Evolutionary conservation across 2,113 vertebrate species (phyloP).

Genomic region (Deroptyus accipitrinus): DNA sequence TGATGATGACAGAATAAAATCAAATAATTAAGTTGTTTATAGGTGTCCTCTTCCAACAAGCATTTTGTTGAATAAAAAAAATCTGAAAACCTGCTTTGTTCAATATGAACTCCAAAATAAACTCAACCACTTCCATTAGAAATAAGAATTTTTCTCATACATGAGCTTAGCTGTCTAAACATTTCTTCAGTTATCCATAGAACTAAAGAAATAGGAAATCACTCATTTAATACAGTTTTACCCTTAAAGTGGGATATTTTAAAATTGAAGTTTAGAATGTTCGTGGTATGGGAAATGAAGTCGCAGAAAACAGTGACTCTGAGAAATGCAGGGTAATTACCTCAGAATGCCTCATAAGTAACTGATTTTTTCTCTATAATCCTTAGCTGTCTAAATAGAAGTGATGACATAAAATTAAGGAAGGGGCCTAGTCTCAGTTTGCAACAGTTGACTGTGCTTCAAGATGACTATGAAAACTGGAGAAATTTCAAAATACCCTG

Average conservation of each 20-base stretch:
- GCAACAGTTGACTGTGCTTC: not conserved
- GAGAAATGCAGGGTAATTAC: not conserved
- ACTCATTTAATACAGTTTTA: not conserved
- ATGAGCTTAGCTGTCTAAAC: not conserved
- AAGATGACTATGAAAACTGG: not conserved
- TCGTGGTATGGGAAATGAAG: not conserved
- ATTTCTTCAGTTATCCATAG: not conserved
- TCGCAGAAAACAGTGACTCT: not conserved
- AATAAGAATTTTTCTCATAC: not conserved
- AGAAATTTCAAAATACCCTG: not conserved
- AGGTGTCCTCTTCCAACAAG: not conserved
- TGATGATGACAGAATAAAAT: not conserved
- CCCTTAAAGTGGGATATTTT: not conserved
- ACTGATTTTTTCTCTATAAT: not conserved
- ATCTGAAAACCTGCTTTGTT: not conserved
- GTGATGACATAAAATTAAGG: not conserved
- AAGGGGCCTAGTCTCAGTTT: not conserved
- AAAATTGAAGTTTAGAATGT: not conserved
- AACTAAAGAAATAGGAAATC: not conserved
- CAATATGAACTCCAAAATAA: not conserved
- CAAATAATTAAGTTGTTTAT: not conserved
- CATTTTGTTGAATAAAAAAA: not conserved
- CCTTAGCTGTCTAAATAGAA: not conserved
- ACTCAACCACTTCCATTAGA: not conserved
- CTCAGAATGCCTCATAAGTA: not conserved